Evolutionary conservation across 1,140 invertebrate species (phyloP).

Genomic region (Nebria ingens): DNA sequence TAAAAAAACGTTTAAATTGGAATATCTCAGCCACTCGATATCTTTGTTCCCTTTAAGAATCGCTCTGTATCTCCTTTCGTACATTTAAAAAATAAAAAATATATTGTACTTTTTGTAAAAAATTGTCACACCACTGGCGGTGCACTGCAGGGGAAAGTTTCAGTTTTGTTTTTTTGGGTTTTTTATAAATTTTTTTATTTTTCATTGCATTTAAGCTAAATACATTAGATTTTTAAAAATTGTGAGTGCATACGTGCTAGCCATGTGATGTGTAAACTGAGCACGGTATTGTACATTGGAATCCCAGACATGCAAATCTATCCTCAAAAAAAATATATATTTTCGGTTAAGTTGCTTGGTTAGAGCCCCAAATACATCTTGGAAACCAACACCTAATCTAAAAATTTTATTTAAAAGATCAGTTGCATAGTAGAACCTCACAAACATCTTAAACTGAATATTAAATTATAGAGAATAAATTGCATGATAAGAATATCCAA

Average conservation of each 20-base stretch:
- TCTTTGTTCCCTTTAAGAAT: slow-evolving; percentile 16
- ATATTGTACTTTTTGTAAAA: slow-evolving; percentile 11
- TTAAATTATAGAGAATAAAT: too few species aligned
- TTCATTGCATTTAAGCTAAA: not conserved
- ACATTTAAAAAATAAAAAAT: slow-evolving; percentile 16
- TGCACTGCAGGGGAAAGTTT: not conserved
- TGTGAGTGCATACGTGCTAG: not conserved
- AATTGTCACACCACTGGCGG: not conserved
- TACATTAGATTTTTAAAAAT: not conserved
- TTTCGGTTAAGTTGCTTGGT: too few species aligned
- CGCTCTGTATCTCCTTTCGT: slow-evolving; percentile 13
- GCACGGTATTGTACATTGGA: too few species aligned
- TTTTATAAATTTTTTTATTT: not conserved
- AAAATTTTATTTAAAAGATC: too few species aligned
- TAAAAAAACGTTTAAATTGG: slow-evolving; percentile 10
- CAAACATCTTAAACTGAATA: too few species aligned
- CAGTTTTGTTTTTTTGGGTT: not conserved
- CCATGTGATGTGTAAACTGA: too few species aligned
- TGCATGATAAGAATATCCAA: too few species aligned
- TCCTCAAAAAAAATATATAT: too few species aligned
- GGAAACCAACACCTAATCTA: too few species aligned
- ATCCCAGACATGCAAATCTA: too few species aligned
- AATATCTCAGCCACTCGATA: slow-evolving; percentile 9
- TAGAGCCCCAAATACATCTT: too few species aligned
- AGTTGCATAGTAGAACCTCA: too few species aligned